Evolutionary conservation across 2,888 invertebrate genomes (phyloP).

Genomic region (Drosophila longiperda): DNA sequence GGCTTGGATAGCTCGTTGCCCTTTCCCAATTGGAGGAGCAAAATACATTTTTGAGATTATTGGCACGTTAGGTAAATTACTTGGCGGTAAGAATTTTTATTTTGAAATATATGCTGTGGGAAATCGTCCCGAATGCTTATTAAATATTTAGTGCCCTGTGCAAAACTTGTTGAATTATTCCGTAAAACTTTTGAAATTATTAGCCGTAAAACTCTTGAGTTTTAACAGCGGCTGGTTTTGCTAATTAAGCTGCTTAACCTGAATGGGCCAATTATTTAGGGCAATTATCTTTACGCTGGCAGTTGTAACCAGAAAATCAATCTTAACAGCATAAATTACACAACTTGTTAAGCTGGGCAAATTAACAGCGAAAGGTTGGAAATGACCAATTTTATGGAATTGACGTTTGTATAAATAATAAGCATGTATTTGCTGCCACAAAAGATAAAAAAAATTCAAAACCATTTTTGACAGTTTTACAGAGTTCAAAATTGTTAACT

Average conservation of each 20-base stretch:
- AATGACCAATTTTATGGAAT: not conserved
- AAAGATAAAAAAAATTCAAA: not conserved
- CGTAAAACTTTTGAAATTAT: not conserved
- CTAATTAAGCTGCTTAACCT: slow-evolving; percentile 21
- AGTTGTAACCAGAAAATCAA: not conserved
- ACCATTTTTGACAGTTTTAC: slow-evolving; percentile 1
- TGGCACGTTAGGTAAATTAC: slow-evolving; percentile 73
- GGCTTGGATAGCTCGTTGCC: slow-evolving; percentile 3
- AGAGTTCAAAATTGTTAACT: slow-evolving; percentile 1
- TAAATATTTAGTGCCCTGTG: slow-evolving; percentile 25
- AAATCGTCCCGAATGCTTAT: slow-evolving; percentile 39
- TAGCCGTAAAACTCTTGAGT: not conserved
- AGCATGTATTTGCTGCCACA: not conserved
- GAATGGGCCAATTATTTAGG: slow-evolving; percentile 23
- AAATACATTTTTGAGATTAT: slow-evolving; percentile 70
- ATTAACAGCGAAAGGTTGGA: not conserved
- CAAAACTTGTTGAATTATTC: slow-evolving; percentile 36
- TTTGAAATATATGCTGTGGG: slow-evolving; percentile 40
- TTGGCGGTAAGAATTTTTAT: slow-evolving; percentile 73
- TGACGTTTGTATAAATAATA: not conserved
- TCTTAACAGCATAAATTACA: not conserved
- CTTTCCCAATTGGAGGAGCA: slow-evolving; percentile 20
- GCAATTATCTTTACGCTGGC: not conserved
- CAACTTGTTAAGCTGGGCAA: not conserved
- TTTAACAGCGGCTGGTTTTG: not conserved